Conservation (phyloP, 2,113 vertebrate genomes). For the Theristicus caerulescens region DNA sequence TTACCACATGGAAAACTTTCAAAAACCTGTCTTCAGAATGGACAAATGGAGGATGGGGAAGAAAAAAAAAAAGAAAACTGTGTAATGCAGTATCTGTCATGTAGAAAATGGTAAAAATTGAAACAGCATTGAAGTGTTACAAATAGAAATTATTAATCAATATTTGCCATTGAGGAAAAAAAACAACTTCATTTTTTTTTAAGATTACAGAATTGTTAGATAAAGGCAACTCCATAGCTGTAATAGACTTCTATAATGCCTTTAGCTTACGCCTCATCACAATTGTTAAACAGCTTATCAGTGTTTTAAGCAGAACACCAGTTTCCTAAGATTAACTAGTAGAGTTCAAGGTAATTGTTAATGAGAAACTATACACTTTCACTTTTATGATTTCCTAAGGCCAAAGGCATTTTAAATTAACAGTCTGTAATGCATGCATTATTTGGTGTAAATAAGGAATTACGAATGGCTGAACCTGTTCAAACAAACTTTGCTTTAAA, state of each 20-base stretch:
- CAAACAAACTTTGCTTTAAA: background rate
- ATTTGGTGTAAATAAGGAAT: background rate
- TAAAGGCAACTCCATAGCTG: background rate
- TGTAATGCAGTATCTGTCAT: background rate
- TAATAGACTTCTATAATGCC: background rate
- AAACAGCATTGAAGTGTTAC: background rate
- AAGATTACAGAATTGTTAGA: background rate
- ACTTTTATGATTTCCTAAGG: background rate
- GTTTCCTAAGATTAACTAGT: background rate
- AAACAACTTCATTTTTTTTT: background rate
- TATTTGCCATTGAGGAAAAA: background rate
- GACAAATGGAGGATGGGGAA: background rate
- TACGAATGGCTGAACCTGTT: background rate
- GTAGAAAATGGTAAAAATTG: background rate
- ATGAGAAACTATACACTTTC: background rate
- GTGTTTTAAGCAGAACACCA: background rate
- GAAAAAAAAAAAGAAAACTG: background rate
- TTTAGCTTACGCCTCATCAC: background rate
- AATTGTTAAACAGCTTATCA: background rate
- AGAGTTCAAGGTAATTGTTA: background rate
- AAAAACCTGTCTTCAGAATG: background rate
- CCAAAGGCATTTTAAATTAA: background rate
- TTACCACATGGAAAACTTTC: background rate
- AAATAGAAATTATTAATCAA: background rate
- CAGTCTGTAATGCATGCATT: background rate